Evolutionary conservation across 2,113 vertebrate species (phyloP), one percentile per base, ranked within the genome.

Genomic region (Hyperoodon ampullatus): DNA sequence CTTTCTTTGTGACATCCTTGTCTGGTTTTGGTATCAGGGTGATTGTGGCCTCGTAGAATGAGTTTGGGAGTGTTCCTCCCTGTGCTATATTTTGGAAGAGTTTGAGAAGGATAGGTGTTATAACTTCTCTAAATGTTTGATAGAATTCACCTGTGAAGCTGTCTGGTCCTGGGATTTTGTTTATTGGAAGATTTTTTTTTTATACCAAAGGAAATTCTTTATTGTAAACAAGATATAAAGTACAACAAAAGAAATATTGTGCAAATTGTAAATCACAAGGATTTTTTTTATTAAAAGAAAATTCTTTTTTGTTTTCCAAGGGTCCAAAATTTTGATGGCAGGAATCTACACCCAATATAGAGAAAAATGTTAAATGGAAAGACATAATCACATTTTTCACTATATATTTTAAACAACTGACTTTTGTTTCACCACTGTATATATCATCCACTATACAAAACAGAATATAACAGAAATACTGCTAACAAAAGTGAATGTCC

Each of bases 191-290:
- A 39, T 39, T 39, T 39, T 39, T 39, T 39, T 39, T 39, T 39
- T 66, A 11, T 96, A 98, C 83, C 97, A 99, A 98, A 98, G 94
- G 97, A 98, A 98, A 98, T 58, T 86, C 77, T 99, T 99, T 99
- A 99, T 98, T 99, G 98, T 98, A 99, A 98, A 99, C 99, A 98
- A 98, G 98, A 98, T 99, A 99, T 98, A 99, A 99, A 99, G 99
- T 98, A 99, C 98, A 98, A 98, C 97, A 87, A 98, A 99, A 98
- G 98, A 98, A 98, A 98, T 96, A 98, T 47, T 99, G 99, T 99
- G 99, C 99, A 99, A 99, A 99, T 97, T 95, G 90, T 98, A 97
- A 98, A 98, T 98, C 98, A 98, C 98, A 97, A 98, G 98, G 98
- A 95, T 90, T 93, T 88, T 90, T 97, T 93, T 88, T 82, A 95